Evolutionary conservation across 2,888 invertebrate genomes (phyloP).

Genomic region (Nysson spinosus): DNA sequence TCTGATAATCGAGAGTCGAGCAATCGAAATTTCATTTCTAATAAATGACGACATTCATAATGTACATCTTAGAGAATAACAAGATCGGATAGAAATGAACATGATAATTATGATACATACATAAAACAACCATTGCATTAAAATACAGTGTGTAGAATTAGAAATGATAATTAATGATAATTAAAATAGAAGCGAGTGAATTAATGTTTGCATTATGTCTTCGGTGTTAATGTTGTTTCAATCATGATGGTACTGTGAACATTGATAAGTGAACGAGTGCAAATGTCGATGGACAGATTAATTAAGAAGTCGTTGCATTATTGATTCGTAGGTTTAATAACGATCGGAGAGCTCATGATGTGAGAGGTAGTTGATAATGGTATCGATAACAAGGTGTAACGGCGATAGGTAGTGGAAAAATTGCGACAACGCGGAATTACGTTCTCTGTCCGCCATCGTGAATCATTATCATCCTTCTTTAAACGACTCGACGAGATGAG

Average conservation of each 20-base stretch:
- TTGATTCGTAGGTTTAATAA: slow-evolving; percentile 26
- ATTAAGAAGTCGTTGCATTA: slow-evolving; percentile 34
- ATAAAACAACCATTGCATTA: too few species aligned
- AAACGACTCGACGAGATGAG: slow-evolving; percentile 29
- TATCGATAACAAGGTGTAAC: slow-evolving; percentile 29
- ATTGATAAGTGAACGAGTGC: slow-evolving; percentile 4
- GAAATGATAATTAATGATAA: too few species aligned
- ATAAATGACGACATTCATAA: too few species aligned
- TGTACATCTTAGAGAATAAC: too few species aligned
- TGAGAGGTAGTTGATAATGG: slow-evolving; percentile 31
- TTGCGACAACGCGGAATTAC: slow-evolving; percentile 4
- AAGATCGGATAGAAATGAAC: too few species aligned
- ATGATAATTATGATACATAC: too few species aligned
- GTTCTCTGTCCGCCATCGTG: slow-evolving; percentile 2
- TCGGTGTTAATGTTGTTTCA: too few species aligned
- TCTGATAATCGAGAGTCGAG: slow-evolving; percentile 6
- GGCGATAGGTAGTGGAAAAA: slow-evolving; percentile 6
- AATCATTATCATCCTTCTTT: slow-evolving; percentile 39
- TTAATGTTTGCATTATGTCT: too few species aligned
- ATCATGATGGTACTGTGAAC: too few species aligned
- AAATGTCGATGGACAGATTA: slow-evolving; percentile 22
- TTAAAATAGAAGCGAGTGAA: too few species aligned
- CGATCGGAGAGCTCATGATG: slow-evolving; percentile 23
- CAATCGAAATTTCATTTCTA: too few species aligned
- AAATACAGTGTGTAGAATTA: too few species aligned